Evolutionary conservation across 2,797 vertebrate genomes (phyloP).

Genomic region (Sciurus vulgaris): DNA sequence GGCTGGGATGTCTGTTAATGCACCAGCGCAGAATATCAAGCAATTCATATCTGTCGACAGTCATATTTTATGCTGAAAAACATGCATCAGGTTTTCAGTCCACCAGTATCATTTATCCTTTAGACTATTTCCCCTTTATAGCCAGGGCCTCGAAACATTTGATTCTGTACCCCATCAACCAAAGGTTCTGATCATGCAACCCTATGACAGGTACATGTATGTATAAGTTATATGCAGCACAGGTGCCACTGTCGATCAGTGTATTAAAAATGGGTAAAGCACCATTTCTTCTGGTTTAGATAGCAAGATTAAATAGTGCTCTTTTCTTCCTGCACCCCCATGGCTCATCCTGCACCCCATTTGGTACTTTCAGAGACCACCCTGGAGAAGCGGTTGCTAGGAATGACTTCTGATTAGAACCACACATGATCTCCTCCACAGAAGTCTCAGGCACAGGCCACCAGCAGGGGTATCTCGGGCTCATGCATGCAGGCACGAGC

Average conservation of each 20-base stretch:
- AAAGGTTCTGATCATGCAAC: not conserved
- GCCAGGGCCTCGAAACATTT: not conserved
- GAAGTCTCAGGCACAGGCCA: not conserved
- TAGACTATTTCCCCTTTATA: not conserved
- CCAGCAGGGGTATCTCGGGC: not conserved
- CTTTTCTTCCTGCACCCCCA: not conserved
- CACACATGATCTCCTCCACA: not conserved
- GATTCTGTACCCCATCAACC: not conserved
- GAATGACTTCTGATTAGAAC: not conserved
- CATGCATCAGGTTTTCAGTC: not conserved
- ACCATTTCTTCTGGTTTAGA: slow-evolving; percentile 44
- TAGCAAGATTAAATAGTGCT: not conserved
- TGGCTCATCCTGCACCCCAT: not conserved
- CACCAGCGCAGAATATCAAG: not conserved
- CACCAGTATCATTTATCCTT: not conserved
- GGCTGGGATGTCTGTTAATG: not conserved
- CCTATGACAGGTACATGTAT: not conserved
- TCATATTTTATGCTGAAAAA: slow-evolving; percentile 28
- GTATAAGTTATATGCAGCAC: not conserved
- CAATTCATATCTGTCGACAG: not conserved
- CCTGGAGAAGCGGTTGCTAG: not conserved
- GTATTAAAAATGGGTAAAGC: not conserved
- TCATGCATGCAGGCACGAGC: not conserved
- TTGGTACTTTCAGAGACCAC: not conserved
- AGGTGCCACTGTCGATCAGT: not conserved